Conservation (phyloP, 1,140 invertebrate genomes). For the Eupeodes corollae region DNA sequence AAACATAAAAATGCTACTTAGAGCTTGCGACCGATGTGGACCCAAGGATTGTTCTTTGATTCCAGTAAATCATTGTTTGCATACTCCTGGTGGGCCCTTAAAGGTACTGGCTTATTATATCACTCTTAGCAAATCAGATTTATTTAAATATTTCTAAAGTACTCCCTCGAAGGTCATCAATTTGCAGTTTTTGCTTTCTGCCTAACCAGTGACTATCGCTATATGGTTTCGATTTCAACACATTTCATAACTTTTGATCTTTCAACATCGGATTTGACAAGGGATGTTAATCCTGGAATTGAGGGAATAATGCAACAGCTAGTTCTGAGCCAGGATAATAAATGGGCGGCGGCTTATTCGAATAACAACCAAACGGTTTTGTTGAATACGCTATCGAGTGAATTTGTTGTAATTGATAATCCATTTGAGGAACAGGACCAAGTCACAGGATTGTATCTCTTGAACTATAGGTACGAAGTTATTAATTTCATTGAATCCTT, state of each 20-base stretch:
- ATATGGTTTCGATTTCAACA: conserved; percentile 93
- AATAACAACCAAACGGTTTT: conserved; percentile 90
- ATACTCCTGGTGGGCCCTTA: conserved; percentile 92
- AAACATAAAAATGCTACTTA: conserved; percentile 74
- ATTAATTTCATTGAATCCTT: background rate
- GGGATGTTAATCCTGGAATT: conserved; percentile 84
- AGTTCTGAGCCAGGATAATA: conserved; percentile 88
- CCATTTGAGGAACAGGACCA: conserved; percentile 53
- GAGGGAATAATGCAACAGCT: conserved; percentile 93
- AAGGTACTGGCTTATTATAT: conserved; percentile 54
- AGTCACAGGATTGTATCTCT: conserved; percentile 54
- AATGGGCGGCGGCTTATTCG: conserved; percentile 89
- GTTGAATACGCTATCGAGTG: conserved; percentile 81
- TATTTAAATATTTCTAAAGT: conserved; percentile 45
- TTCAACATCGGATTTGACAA: conserved; percentile 81
- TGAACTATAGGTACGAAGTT: conserved; percentile 57
- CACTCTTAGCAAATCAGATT: background rate
- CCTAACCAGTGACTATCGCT: conserved; percentile 81
- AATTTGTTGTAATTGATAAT: conserved; percentile 74
- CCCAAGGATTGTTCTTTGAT: conserved; percentile 79
- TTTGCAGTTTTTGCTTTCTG: conserved; percentile 94
- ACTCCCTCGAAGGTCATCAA: conserved; percentile 93
- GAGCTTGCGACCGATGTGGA: conserved; percentile 81
- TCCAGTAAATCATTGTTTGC: conserved; percentile 88
- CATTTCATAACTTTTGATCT: conserved; percentile 96